Percentiles rank a stretch among this genome's conserved stretches.
Conservation (phyloP, 2,113 vertebrate species). For the Lagopus muta region DNA sequence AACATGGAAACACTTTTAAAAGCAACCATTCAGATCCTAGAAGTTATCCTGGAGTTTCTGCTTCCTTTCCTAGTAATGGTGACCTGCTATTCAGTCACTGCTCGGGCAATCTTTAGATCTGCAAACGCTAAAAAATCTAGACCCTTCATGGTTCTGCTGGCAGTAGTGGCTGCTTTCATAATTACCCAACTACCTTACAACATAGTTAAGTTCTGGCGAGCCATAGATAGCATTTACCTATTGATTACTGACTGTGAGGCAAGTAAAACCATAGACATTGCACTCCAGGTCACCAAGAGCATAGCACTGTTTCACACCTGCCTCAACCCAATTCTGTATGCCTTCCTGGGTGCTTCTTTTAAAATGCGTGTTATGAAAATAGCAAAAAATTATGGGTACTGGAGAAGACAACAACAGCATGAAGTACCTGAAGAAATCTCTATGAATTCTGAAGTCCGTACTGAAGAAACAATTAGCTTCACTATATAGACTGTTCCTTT, state of each 20-base stretch:
- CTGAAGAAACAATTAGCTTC: slow-evolving; percentile 79
- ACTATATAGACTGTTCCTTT: slow-evolving; percentile 72
- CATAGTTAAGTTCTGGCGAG: slow-evolving; percentile 83
- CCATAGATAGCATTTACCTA: slow-evolving; percentile 85
- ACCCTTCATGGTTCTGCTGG: slow-evolving; percentile 84
- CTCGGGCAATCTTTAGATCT: slow-evolving; percentile 74
- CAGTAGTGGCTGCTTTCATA: slow-evolving; percentile 86
- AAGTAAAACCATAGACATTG: slow-evolving; percentile 87
- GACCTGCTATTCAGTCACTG: slow-evolving; percentile 84
- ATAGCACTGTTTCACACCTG: slow-evolving; percentile 91
- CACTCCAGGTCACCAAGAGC: slow-evolving; percentile 86
- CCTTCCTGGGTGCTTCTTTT: slow-evolving; percentile 88
- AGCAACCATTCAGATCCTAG: slow-evolving; percentile 83
- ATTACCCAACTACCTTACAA: slow-evolving; percentile 93
- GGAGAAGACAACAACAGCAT: slow-evolving; percentile 69
- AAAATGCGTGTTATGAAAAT: slow-evolving; percentile 83
- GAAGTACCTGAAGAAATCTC: slow-evolving; percentile 75
- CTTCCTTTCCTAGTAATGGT: slow-evolving; percentile 89
- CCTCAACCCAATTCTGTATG: slow-evolving; percentile 91
- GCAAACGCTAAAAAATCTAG: slow-evolving; percentile 79
- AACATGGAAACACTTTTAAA: slow-evolving; percentile 77
- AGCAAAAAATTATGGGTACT: slow-evolving; percentile 78
- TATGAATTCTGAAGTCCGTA: slow-evolving; percentile 70
- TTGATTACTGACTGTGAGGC: slow-evolving; percentile 83
- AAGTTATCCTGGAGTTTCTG: slow-evolving; percentile 88